phyloP scores from a whole-genome alignment of 2,797 vertebrate genomes.

The Hydrolagus colliei region DNA sequence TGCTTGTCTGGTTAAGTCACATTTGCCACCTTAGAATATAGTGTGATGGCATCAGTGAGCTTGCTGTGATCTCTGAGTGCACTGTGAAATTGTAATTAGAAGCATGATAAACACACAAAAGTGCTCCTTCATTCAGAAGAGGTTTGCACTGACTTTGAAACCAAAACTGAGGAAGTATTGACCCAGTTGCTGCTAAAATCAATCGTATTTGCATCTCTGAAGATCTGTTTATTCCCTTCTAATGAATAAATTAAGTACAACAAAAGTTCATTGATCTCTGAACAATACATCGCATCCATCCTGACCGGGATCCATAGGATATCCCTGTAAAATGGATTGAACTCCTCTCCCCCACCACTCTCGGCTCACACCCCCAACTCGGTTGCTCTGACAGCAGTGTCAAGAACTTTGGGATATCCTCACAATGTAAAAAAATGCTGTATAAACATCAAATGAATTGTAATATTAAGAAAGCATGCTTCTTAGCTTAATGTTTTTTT shows the following conservation, averaged over 20 bases:
- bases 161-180: not conserved
- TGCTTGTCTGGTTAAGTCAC: not conserved
- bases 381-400: too few relatives aligned
- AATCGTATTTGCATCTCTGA: not conserved
- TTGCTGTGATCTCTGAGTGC: not conserved
- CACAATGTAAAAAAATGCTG: too few relatives aligned
- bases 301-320: not conserved
- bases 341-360: too few relatives aligned
- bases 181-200: not conserved
- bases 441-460: too few relatives aligned
- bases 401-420: too few relatives aligned
- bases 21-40: not conserved
- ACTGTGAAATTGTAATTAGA: not conserved
- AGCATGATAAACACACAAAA: conserved; percentile 5
- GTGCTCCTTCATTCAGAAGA: not conserved
- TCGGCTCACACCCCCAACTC: too few relatives aligned
- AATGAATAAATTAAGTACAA: conserved; percentile 13
- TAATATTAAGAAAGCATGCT: too few relatives aligned
- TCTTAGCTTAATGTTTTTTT: too few relatives aligned
- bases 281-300: not conserved
- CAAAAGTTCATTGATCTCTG: not conserved
- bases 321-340: not conserved
- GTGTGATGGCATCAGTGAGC: not conserved
- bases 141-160: not conserved
- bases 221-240: not conserved